phyloP scores from a whole-genome alignment of 2,797 vertebrate species.

The Poeciliopsis paucimaculata region DNA sequence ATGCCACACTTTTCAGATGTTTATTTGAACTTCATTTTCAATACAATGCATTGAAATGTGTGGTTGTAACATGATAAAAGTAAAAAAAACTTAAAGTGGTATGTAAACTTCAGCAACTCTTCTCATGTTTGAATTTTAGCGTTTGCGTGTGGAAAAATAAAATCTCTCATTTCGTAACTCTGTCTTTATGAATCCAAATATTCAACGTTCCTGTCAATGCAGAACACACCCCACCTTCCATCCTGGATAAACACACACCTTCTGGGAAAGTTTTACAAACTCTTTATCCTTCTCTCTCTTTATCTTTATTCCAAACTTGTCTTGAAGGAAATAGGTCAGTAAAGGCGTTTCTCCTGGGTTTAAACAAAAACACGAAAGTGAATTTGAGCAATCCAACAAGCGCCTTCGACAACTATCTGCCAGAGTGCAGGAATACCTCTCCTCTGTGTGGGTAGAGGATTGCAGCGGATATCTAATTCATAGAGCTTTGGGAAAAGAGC shows the following conservation, averaged over 20 bases:
- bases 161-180: not conserved
- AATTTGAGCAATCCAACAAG: not conserved
- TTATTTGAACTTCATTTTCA: not conserved
- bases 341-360: conserved; percentile 81
- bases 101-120: not conserved
- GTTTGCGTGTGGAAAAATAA: not conserved
- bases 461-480: conserved; percentile 86
- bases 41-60: not conserved
- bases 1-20: not conserved
- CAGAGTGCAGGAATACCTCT: conserved; percentile 72
- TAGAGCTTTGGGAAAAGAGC: conserved; percentile 84
- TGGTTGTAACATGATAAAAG: not conserved
- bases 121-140: not conserved
- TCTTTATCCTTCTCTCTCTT: conserved; percentile 65
- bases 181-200: not conserved
- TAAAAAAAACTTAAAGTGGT: not conserved
- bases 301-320: conserved; percentile 83
- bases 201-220: not conserved
- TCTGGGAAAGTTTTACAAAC: conserved; percentile 59
- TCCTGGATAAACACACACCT: conserved; percentile 67
- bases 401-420: not conserved
- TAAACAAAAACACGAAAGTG: conserved; percentile 1
- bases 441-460: conserved; percentile 82
- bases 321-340: conserved; percentile 83
- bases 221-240: conserved; percentile 77